Percentiles rank a stretch among this genome's conserved stretches.
phyloP scores from a whole-genome alignment of 2,797 vertebrate genomes.

The Coreius guichenoti region DNA sequence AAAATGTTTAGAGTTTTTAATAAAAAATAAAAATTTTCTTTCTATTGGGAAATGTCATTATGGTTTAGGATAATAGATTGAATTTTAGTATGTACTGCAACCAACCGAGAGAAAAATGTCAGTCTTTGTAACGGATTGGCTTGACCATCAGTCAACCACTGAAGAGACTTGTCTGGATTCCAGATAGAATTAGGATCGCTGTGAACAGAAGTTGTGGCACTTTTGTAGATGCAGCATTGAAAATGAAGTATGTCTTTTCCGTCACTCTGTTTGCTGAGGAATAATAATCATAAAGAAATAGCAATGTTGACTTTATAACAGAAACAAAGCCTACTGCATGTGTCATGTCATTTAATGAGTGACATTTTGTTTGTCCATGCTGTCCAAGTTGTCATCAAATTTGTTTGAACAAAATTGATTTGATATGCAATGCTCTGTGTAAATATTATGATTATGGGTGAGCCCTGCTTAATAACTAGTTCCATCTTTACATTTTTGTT shows the following conservation, averaged over 20 bases:
- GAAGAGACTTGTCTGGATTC: neutral
- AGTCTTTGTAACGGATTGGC: neutral
- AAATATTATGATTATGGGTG: constrained; percentile 51
- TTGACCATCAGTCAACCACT: neutral
- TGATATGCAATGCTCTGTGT: constrained; percentile 11
- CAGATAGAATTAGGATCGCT: constrained; percentile 40
- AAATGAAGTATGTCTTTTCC: constrained; percentile 62
- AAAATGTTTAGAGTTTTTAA: neutral
- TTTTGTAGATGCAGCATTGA: constrained; percentile 56
- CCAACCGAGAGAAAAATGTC: neutral
- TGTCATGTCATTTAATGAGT: neutral
- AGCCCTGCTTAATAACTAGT: neutral
- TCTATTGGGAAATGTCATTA: neutral
- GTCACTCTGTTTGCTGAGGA: constrained; percentile 63
- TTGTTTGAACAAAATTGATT: neutral
- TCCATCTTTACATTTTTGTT: neutral
- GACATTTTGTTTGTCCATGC: constrained; percentile 2
- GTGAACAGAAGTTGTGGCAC: constrained; percentile 8
- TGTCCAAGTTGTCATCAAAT: neutral
- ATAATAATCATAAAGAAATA: neutral
- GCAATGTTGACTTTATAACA: neutral
- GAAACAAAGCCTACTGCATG: neutral
- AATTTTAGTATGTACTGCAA: neutral
- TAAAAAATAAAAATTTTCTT: neutral
- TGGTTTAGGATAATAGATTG: neutral